phyloP scores from a whole-genome alignment of 2,113 vertebrate species.

The Ciconia boyciana region DNA sequence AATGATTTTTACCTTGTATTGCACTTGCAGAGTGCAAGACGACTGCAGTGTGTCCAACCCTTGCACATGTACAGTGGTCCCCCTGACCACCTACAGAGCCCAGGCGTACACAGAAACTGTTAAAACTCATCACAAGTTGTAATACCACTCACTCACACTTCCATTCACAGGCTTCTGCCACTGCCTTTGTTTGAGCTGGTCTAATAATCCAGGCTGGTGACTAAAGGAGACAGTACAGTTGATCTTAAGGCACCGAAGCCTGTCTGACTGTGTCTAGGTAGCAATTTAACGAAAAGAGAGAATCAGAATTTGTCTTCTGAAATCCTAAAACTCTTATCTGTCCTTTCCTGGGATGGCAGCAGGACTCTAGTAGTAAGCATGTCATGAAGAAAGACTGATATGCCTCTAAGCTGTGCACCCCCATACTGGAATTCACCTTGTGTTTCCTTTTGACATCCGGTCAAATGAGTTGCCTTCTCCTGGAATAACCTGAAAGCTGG shows the following conservation, averaged over 20 bases:
- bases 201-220: fast-evolving
- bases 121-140: not conserved
- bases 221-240: not conserved
- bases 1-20: not conserved
- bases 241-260: not conserved
- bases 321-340: not conserved
- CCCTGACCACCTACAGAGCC: not conserved
- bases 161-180: not conserved
- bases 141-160: not conserved
- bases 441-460: not conserved
- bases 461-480: not conserved
- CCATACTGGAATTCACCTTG: not conserved
- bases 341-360: not conserved
- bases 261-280: not conserved
- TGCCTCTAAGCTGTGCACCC: not conserved
- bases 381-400: not conserved
- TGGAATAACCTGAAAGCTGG: not conserved
- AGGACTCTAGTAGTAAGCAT: not conserved
- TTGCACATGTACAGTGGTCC: fast-evolving
- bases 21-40: not conserved
- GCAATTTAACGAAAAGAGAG: not conserved
- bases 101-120: too few species aligned
- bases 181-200: not conserved
- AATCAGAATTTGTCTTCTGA: not conserved
- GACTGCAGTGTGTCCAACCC: fast-evolving